A percentile compares a stretch with the other conserved stretches of the same genome.
phyloP scores from a whole-genome alignment of 2,113 vertebrate genomes.

The Crypturellus undulatus region DNA sequence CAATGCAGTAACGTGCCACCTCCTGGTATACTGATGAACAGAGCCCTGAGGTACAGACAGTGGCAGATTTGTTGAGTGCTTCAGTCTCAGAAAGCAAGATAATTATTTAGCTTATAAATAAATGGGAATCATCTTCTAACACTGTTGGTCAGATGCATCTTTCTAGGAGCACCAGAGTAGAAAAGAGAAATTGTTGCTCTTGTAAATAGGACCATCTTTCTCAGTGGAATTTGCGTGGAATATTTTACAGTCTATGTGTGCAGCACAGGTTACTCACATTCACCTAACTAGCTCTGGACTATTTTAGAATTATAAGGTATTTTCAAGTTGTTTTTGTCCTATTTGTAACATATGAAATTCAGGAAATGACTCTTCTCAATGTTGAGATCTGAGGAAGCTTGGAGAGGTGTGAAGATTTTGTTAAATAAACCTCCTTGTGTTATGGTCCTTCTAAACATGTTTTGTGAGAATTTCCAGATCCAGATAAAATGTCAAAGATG shows the following conservation, averaged over 20 bases:
- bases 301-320: background rate
- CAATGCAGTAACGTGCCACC: background rate
- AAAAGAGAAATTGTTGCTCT: background rate
- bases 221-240: background rate
- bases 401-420: background rate
- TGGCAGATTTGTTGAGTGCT: background rate
- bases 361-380: background rate
- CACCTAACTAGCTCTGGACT: background rate
- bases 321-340: constrained; percentile 8
- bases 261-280: background rate
- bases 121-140: background rate
- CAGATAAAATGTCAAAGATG: background rate
- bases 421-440: background rate
- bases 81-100: background rate
- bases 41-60: background rate
- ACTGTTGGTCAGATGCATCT: background rate
- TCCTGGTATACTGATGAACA: background rate
- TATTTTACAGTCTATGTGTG: background rate
- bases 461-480: background rate
- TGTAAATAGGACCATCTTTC: background rate
- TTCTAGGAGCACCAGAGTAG: background rate
- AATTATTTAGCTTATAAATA: background rate
- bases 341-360: background rate
- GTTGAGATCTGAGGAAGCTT: background rate
- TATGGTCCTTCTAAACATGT: background rate